These are phyloP conservation scores for Penaeus japonicus DNA, from an alignment of 1,140 invertebrate species.

Conservation along the genomic window DNA sequence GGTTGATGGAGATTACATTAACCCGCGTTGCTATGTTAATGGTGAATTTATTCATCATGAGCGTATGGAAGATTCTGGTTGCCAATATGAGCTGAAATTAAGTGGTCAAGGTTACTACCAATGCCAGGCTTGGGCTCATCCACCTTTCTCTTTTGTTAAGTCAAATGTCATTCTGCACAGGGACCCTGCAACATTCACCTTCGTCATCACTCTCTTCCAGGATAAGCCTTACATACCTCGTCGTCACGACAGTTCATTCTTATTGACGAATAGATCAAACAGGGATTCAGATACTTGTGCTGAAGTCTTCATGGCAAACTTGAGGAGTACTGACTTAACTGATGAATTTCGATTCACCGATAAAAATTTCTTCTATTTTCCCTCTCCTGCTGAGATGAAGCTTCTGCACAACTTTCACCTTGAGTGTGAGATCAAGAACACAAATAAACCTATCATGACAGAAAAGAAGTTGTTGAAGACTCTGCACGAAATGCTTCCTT, in stretches of 20 bases:
- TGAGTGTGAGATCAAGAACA: not conserved
- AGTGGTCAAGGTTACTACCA: conserved; percentile 25
- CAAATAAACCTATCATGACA: not conserved
- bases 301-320: not conserved
- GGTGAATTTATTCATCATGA: not conserved
- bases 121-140: conserved; percentile 39
- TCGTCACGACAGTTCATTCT: conserved; percentile 41
- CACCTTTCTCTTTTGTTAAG: conserved; percentile 13
- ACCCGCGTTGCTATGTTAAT: conserved; percentile 32
- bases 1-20: not conserved
- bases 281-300: not conserved
- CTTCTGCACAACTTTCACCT: conserved; percentile 24
- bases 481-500: not conserved
- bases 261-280: not conserved
- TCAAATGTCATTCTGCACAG: conserved; percentile 44
- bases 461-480: not conserved
- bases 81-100: conserved; percentile 10
- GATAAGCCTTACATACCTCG: conserved; percentile 8
- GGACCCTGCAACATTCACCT: conserved; percentile 14
- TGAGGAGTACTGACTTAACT: not conserved
- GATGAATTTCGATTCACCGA: not conserved
- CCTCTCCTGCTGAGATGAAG: not conserved
- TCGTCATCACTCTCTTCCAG: conserved; percentile 18
- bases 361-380: conserved; percentile 7
- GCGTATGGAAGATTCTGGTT: not conserved